Base-by-base conservation (phyloP, 2,888 invertebrate genomes). In the Rhingia campestris region DNA sequence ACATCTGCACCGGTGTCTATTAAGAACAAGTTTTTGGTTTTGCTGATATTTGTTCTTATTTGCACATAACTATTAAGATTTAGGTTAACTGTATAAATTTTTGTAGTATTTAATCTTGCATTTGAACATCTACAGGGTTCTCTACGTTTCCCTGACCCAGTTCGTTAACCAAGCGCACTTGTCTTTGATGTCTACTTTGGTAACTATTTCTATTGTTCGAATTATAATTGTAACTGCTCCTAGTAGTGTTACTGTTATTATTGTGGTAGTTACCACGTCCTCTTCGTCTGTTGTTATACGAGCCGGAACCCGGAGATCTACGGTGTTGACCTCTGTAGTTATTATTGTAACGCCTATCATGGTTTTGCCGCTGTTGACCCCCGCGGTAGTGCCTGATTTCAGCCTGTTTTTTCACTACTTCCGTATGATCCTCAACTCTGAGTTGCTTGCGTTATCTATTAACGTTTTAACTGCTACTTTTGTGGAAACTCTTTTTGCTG, bases 1-100 rank as follows among this genome's bases (percentile, higher is more conserved):
- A 70, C 61, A 76, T 81, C 56, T 35, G 72, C 75, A 43, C 70
- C 64, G 10, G 75, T 58, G 64, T 66, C 70, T 30, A 81, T 10
- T 70, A 70, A 53, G 35, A 74, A 74, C 14, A 64, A 51, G 30
- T 32, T 45, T 3, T n/a, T 7, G 12, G 37, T 3, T 37, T 47
- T 54, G n/a, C 14, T 43, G 9, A 47, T 14, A 35, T 2, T 35
- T 69, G 58, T 39, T 37, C 51, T 58, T 32, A 53, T 43, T 43
- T n/a, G n/a, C n/a, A n/a, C n/a, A n/a, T n/a, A n/a, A n/a, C n/a
- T n/a, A n/a, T n/a, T n/a, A n/a, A n/a, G n/a, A n/a, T n/a, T n/a
- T n/a, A n/a, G n/a, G n/a, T n/a, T n/a, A n/a, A n/a, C n/a, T n/a
- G n/a, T n/a, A n/a, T n/a, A n/a, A n/a, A n/a, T n/a, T n/a, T n/a